phyloP scores from a whole-genome alignment of 1,140 invertebrate species.

The Magallana gigas region DNA sequence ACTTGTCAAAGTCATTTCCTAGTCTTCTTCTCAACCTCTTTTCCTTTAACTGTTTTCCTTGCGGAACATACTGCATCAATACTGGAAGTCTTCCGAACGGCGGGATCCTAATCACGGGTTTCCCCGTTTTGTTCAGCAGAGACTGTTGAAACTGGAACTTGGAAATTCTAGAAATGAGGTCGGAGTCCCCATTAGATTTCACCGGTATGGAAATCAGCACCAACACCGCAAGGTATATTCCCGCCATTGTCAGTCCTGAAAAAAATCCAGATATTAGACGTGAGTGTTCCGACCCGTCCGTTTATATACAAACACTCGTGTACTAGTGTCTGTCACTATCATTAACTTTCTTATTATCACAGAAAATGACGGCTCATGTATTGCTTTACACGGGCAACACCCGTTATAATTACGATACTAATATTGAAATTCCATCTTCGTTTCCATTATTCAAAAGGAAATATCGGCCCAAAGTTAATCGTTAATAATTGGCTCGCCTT shows the following conservation, averaged over 20 bases:
- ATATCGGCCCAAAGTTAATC: not conserved
- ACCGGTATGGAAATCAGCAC: not conserved
- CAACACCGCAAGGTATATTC: not conserved
- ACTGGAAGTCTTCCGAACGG: conserved; percentile 34
- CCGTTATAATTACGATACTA: not conserved
- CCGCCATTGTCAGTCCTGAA: conserved; percentile 3
- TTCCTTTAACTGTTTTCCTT: conserved; percentile 47
- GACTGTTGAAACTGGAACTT: not conserved
- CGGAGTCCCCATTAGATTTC: not conserved
- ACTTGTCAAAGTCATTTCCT: conserved; percentile 45
- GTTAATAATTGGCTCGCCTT: not conserved
- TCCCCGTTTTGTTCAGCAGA: conserved; percentile 10
- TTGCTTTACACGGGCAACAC: not conserved
- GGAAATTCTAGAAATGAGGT: conserved; percentile 9
- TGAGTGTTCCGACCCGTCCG: too few relatives aligned
- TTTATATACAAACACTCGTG: too few relatives aligned
- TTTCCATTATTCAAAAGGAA: not conserved
- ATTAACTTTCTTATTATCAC: not conserved
- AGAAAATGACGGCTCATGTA: not conserved
- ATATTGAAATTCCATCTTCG: not conserved
- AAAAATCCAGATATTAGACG: not conserved
- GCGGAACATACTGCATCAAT: conserved; percentile 48
- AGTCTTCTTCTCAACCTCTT: conserved; percentile 50
- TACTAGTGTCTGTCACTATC: not conserved
- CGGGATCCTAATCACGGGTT: not conserved